phyloP scores from a whole-genome alignment of 2,888 invertebrate genomes.

The Polyploca ridens region DNA sequence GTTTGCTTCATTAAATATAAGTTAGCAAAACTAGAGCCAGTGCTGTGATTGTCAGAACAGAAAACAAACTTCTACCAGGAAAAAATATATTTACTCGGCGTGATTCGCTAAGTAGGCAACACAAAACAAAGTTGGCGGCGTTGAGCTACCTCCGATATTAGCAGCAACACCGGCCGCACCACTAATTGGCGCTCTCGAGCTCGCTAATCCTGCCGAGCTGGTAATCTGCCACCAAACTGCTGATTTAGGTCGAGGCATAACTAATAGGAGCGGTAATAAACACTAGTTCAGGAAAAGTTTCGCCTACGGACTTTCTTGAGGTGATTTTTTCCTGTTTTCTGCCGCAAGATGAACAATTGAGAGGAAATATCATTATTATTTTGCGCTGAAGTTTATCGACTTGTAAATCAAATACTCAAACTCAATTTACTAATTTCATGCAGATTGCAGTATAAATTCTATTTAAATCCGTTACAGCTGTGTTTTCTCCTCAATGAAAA shows the following conservation, averaged over 20 bases:
- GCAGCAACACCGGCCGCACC: constrained; percentile 14
- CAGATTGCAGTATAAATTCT: not conserved
- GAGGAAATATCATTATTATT: not conserved
- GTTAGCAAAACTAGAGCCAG: not conserved
- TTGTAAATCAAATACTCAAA: not conserved
- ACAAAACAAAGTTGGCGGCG: constrained; percentile 26
- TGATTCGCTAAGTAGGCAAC: constrained; percentile 4
- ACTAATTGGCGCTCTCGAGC: constrained; percentile 32
- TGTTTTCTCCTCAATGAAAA: too few species aligned
- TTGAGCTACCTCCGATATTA: not conserved
- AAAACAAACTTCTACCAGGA: not conserved
- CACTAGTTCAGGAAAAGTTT: constrained; percentile 29
- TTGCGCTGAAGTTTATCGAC: not conserved
- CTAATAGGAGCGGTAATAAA: constrained; percentile 35
- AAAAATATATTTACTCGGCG: not conserved
- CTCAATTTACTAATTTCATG: not conserved
- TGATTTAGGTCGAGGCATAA: constrained; percentile 26
- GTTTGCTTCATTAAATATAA: not conserved
- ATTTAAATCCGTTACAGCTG: too few species aligned
- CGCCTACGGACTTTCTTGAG: constrained; percentile 22
- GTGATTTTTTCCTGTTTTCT: constrained; percentile 11
- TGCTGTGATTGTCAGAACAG: not conserved
- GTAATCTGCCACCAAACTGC: constrained; percentile 13
- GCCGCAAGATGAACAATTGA: not conserved
- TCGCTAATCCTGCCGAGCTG: constrained; percentile 28